phyloP scores from a whole-genome alignment of 2,888 invertebrate species.

The Thyatira batis region DNA sequence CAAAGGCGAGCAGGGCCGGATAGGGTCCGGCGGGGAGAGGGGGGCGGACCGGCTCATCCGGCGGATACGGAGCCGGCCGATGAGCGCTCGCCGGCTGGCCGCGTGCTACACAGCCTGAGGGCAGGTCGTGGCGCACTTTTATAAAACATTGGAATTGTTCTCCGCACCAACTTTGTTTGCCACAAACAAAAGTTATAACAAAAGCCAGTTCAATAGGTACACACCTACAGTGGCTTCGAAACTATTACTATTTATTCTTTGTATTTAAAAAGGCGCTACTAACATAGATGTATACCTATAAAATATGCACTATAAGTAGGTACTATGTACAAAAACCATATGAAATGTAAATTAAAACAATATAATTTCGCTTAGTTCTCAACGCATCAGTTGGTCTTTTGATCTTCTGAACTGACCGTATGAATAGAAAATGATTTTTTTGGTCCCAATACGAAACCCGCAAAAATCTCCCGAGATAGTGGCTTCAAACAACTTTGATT shows the following conservation, averaged over 20 bases:
- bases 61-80: slow-evolving; percentile 57
- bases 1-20: slow-evolving; percentile 49
- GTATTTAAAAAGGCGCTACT: background rate
- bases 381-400: background rate
- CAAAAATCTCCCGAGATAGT: slow-evolving; percentile 41
- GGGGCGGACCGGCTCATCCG: slow-evolving; percentile 43
- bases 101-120: slow-evolving; percentile 47
- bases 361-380: background rate
- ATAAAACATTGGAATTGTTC: slow-evolving; percentile 48
- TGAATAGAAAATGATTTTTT: background rate
- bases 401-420: background rate
- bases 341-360: background rate
- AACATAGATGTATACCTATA: background rate
- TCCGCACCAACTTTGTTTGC: slow-evolving; percentile 26
- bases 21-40: slow-evolving; percentile 49
- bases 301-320: no score
- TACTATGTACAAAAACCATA: background rate
- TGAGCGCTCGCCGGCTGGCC: slow-evolving; percentile 43
- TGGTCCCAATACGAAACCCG: slow-evolving; percentile 4
- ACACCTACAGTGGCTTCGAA: background rate
- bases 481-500: slow-evolving; percentile 71
- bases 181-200: slow-evolving; percentile 32
- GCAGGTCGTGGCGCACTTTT: slow-evolving; percentile 43
- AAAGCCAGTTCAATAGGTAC: slow-evolving; percentile 16
- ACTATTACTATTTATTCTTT: background rate